A percentile compares a stretch with the other conserved stretches of the same genome.
Evolutionary conservation across 2,888 invertebrate species (phyloP).

Genomic region (Hirtodrosophila histrioides): DNA sequence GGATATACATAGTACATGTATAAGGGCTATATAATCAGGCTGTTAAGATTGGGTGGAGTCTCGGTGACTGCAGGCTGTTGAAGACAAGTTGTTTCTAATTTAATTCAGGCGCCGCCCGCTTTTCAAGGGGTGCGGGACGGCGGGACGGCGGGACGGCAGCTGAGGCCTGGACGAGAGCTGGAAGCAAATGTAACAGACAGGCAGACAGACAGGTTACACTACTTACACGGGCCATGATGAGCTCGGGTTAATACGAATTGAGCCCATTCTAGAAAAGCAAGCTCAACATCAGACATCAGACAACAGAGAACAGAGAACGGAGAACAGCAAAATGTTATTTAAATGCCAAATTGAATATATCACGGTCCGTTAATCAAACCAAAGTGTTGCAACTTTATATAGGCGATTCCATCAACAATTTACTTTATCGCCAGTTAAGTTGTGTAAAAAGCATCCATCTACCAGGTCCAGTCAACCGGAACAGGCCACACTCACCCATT

Average conservation of each 20-base stretch:
- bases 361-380: constrained; percentile 23
- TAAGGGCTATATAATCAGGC: constrained; percentile 14
- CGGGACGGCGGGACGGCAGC: neutral
- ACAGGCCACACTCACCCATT: no score
- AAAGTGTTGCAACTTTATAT: constrained; percentile 15
- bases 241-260: no score
- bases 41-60: constrained; percentile 31
- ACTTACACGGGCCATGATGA: neutral
- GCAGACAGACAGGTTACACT: constrained; percentile 22
- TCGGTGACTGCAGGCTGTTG: constrained; percentile 4
- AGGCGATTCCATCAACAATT: constrained; percentile 14
- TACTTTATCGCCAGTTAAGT: neutral
- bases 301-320: no score
- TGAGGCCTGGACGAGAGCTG: neutral
- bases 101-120: constrained; percentile 53
- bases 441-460: no score
- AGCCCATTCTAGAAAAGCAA: no score
- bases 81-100: constrained; percentile 71
- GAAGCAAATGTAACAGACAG: neutral
- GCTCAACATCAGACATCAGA: constrained; percentile 1
- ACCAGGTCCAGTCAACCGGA: neutral
- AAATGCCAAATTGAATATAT: constrained; percentile 31
- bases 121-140: neutral
- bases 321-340: constrained; percentile 28
- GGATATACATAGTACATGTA: constrained; percentile 19